Base-by-base conservation (phyloP, 2,888 invertebrate species). In the Dendrolimus pini region DNA sequence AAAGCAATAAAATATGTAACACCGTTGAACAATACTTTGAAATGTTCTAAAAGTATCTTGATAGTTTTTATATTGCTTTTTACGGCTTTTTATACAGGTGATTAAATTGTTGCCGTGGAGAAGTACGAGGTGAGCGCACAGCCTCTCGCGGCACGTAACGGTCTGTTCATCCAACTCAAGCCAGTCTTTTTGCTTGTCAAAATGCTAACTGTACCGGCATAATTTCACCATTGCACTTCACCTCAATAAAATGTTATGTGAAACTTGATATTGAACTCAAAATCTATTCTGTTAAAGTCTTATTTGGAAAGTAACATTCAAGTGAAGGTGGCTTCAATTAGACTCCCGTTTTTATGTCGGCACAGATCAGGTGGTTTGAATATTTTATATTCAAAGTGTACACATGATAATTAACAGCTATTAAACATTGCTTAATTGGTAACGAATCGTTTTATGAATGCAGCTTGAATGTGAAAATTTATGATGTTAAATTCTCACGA, bases 121-220 rank as follows among this genome's bases (percentile, higher is more conserved):
- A 47, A 47, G 12, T 47, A 12, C 12, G 47, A 47, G 47, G 47
- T 47, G 47, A 47, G 47, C 9, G 47, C 9, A 47, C 47, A 47
- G 47, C 47, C 47, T 47, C 47, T 9, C 47, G 9, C 47, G 2
- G 47, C 47, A 47, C 47, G 9, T 86, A 85, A 86, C 86, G 85
- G 84, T 78, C 65, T 56, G 62, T 30, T 30, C 30, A 66, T 66
- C 67, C 68, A 62, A 69, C 69, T 64, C 72, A 72, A 76, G 70
- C 72, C 72, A 76, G 71, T 72, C 69, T 85, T 88, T 87, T 87
- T 87, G 85, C 84, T 80, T 79, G 83, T 85, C 84, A 80, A 85
- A 83, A 78, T 67, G 66, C 70, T 88, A 87, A 87, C 88, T 81
- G 88, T 87, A 84, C 77, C 67, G 69, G 68, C 69, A 65, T 72